Conservation (phyloP, 1,140 invertebrate genomes). For the Dendrolimus kikuchii region DNA sequence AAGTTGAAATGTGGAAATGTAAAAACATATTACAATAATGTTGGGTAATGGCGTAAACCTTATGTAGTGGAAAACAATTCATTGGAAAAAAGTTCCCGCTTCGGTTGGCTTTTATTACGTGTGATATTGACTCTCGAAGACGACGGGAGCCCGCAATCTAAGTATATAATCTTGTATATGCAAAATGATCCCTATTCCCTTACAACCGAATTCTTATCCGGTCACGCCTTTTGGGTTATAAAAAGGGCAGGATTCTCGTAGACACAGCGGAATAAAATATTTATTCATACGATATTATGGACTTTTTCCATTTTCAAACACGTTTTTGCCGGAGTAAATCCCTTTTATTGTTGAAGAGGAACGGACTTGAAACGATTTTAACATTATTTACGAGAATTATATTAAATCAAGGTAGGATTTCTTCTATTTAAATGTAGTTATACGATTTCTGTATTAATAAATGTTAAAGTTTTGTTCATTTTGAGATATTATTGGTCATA, state of each 20-base stretch:
- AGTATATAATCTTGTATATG: conserved; percentile 61
- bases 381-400: conserved; percentile 1
- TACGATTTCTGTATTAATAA: too few species aligned
- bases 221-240: conserved; percentile 48
- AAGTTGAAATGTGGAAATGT: too few species aligned
- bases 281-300: conserved; percentile 38
- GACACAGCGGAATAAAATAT: conserved; percentile 45
- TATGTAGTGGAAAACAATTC: conserved; percentile 41
- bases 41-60: conserved; percentile 9
- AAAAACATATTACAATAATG: conserved; percentile 13
- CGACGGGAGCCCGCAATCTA: conserved; percentile 35
- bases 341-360: conserved; percentile 14
- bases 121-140: conserved; percentile 48
- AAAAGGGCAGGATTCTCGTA: conserved; percentile 37
- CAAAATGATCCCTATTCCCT: conserved; percentile 48
- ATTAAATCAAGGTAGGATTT: not conserved
- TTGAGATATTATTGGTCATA: too few species aligned
- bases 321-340: conserved; percentile 15
- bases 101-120: conserved; percentile 43
- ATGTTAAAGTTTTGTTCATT: too few species aligned
- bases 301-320: conserved; percentile 25
- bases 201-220: conserved; percentile 47
- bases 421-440: too few species aligned
- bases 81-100: conserved; percentile 32
- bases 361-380: conserved; percentile 8